Percentiles rank a stretch among this genome's conserved stretches.
phyloP scores from a whole-genome alignment of 2,797 vertebrate genomes.

The Furcifer pardalis region DNA sequence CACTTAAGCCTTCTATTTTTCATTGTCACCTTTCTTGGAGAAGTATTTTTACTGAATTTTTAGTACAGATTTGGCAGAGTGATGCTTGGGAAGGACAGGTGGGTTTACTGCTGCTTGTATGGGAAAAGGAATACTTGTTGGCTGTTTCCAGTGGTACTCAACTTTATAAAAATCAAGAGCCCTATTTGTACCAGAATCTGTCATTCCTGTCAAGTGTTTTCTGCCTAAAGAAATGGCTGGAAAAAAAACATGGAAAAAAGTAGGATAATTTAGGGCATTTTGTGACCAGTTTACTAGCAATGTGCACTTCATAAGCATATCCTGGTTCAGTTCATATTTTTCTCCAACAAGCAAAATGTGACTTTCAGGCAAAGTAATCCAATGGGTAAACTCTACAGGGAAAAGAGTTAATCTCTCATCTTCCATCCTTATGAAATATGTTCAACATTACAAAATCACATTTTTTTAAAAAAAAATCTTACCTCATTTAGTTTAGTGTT shows the following conservation, averaged over 20 bases:
- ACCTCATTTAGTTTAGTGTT: neutral
- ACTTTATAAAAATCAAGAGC: neutral
- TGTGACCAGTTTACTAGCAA: neutral
- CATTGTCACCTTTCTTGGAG: constrained; percentile 40
- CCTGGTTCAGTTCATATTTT: neutral
- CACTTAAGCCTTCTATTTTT: constrained; percentile 37
- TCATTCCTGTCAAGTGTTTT: neutral
- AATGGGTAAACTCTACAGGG: neutral
- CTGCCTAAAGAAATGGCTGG: neutral
- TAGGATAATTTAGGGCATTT: neutral
- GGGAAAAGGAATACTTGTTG: neutral
- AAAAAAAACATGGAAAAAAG: neutral
- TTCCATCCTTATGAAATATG: too few relatives aligned
- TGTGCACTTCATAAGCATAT: neutral
- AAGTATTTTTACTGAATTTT: constrained; percentile 50
- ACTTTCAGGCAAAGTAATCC: neutral
- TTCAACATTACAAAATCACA: too few relatives aligned
- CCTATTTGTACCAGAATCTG: neutral
- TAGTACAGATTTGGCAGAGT: constrained; percentile 15
- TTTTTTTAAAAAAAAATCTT: neutral
- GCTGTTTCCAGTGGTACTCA: neutral
- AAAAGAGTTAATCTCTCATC: neutral
- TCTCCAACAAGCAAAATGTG: neutral
- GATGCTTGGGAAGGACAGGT: neutral
- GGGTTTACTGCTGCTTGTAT: neutral